These are phyloP conservation scores for Chunga burmeisteri DNA, from an alignment of 2,113 vertebrate genomes.

Conservation along the genomic window DNA sequence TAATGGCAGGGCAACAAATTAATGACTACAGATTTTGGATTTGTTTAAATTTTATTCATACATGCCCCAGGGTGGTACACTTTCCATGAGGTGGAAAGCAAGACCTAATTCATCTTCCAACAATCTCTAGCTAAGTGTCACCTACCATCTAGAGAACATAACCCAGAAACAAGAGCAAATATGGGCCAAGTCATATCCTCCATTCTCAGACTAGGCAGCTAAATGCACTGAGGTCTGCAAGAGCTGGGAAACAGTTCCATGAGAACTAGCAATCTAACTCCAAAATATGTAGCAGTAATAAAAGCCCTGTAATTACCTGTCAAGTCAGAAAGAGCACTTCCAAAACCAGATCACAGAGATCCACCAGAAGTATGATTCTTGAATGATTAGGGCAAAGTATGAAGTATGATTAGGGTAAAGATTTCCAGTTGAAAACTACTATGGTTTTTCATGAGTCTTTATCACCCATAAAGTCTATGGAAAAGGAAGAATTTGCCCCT, in stretches of 20 bases:
- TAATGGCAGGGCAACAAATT: neutral
- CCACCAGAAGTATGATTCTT: neutral
- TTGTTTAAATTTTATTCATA: neutral
- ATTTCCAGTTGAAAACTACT: neutral
- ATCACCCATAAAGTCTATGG: neutral
- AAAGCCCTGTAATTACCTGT: neutral
- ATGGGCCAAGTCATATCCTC: neutral
- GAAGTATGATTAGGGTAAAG: neutral
- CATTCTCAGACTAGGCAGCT: neutral
- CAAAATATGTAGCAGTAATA: neutral
- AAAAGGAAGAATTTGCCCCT: neutral
- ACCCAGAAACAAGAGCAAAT: neutral
- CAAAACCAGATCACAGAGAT: neutral
- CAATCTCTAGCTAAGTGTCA: neutral
- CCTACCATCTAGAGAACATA: neutral
- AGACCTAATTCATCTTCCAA: neutral
- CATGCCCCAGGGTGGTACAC: neutral
- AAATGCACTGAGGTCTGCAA: neutral
- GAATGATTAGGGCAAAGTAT: neutral
- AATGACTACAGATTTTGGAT: neutral
- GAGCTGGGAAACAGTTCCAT: neutral
- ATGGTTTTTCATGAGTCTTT: neutral
- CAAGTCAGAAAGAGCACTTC: neutral
- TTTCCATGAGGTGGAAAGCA: neutral
- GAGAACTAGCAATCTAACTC: neutral